These are phyloP conservation scores for Sternarchorhynchus goeldii DNA, from an alignment of 2,797 vertebrate genomes.

Conservation along the genomic window DNA sequence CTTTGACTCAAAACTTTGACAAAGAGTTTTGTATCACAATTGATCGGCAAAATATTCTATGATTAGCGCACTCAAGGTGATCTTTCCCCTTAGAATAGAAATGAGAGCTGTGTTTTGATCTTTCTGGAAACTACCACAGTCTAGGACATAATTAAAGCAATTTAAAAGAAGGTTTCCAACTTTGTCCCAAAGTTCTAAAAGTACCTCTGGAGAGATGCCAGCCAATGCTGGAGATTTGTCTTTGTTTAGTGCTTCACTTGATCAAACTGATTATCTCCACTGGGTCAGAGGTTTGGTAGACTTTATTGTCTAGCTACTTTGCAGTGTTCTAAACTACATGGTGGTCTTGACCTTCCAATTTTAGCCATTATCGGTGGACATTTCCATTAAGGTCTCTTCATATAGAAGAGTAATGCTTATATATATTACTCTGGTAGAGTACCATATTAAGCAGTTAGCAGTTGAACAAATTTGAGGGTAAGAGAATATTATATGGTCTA, in stretches of 20 bases:
- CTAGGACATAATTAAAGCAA: background rate
- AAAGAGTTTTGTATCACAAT: constrained; percentile 2
- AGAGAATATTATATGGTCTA: too few species aligned
- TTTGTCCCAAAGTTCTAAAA: background rate
- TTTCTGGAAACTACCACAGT: background rate
- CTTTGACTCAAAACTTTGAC: background rate
- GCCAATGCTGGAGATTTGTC: background rate
- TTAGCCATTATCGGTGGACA: too few species aligned
- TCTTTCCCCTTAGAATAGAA: constrained; percentile 4
- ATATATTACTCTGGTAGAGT: too few species aligned
- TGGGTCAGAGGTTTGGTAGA: background rate
- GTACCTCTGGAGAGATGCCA: background rate
- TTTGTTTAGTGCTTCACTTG: constrained; percentile 2
- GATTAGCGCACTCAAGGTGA: background rate
- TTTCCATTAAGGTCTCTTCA: too few species aligned
- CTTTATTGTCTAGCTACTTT: too few species aligned
- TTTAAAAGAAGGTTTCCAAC: background rate
- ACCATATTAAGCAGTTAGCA: too few species aligned
- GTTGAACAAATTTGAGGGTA: too few species aligned
- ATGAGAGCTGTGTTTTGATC: constrained; percentile 9
- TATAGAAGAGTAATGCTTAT: too few species aligned
- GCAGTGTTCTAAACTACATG: too few species aligned
- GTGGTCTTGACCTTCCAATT: too few species aligned
- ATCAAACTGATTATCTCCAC: background rate
- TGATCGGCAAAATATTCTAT: background rate